Base-by-base conservation (phyloP, 1,140 invertebrate species). In the Pectinophora gossypiella region DNA sequence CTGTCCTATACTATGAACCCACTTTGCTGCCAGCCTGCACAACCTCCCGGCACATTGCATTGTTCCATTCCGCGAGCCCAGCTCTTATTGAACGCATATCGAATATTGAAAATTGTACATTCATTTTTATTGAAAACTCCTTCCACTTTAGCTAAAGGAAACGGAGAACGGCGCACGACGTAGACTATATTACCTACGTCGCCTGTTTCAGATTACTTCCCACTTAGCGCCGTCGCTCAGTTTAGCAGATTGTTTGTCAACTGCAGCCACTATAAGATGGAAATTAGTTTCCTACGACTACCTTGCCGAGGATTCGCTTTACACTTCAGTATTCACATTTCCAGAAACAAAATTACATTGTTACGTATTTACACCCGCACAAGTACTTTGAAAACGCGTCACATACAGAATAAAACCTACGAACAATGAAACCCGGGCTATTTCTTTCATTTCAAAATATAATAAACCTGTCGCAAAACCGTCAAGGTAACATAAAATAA, bases 71-170 rank as follows among this genome's bases (percentile, higher is more conserved):
- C 36, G 10, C 16, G 36, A 12, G 3, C 16, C 36, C 36, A 40
- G 10, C 36, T 15, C 36, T 51, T 56, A 55, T 51, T 62, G 52
- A 52, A 54, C 49, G 22, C 44, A 51, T 55, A 61, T 54, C 42
- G 52, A 62, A 53, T 62, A 62, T 62, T 58, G 52, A 62, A 62
- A 57, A 58, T 43, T 47, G 21, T 54, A 51, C 44, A 40, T 40
- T 40, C 36, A 40, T 15, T 40, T 40, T 54, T 54, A 47, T 60
- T 46, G 43, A 51, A 36, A 47, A 42, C 35, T 9, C 21, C 19
- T 5, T 40, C 35, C n/a, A 54, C 9, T 59, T 19, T 40, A 44
- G 20, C 21, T 40, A 27, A 45, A 45, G 15, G 19, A 35, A 32
- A 38, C 15, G 15, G 35, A 19, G 32, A 27, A 27, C 5, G 23